phyloP scores from a whole-genome alignment of 2,113 vertebrate species.

The Passer montanus region DNA sequence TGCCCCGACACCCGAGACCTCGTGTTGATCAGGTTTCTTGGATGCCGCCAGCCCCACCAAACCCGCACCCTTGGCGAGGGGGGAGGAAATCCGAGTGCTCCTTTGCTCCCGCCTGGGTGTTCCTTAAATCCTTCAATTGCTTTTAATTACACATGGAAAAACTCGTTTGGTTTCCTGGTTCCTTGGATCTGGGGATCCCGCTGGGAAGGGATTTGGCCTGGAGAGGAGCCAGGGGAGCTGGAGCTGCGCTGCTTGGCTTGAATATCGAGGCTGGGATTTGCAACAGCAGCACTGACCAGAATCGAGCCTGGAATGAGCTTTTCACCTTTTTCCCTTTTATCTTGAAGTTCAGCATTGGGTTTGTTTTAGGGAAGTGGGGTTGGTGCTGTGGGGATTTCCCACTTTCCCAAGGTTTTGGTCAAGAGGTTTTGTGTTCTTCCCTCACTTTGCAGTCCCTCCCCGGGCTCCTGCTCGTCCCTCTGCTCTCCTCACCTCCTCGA shows the following conservation, averaged over 20 bases:
- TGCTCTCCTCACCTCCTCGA: neutral
- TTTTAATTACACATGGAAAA: neutral
- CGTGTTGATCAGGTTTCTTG: fast-evolving
- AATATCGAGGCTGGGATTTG: neutral
- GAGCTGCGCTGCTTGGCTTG: neutral
- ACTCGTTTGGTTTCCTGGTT: constrained; percentile 28
- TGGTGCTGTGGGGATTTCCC: neutral
- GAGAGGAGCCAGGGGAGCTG: neutral
- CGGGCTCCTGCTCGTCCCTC: fast-evolving
- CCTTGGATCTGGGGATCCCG: neutral
- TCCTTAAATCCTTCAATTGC: neutral
- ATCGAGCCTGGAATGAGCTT: neutral
- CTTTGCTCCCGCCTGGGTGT: neutral
- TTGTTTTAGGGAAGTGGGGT: neutral
- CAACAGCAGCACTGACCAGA: neutral
- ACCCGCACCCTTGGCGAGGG: fast-evolving
- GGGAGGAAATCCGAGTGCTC: neutral
- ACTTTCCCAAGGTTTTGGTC: neutral
- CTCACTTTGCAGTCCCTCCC: neutral
- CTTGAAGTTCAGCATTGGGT: fast-evolving
- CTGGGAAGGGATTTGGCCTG: neutral
- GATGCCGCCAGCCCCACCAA: fast-evolving
- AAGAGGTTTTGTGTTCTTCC: neutral
- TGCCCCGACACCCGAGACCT: neutral
- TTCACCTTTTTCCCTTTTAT: neutral